Evolutionary conservation across 1,140 invertebrate species (phyloP).

Genomic region (Melitaea cinxia): DNA sequence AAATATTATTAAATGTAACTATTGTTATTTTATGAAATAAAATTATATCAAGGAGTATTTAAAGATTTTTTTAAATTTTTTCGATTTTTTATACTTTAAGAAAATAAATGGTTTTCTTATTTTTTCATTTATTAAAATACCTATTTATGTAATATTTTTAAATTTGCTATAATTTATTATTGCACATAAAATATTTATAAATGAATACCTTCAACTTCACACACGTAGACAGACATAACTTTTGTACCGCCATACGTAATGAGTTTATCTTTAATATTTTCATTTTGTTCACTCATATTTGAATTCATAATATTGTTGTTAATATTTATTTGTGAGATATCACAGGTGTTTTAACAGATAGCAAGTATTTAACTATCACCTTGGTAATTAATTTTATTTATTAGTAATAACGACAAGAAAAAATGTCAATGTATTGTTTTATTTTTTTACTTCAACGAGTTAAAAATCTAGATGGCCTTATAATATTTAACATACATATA

Average conservation of each 20-base stretch:
- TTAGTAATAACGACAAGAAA: slow-evolving; percentile 22
- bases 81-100: too few relatives aligned
- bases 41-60: too few relatives aligned
- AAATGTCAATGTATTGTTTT: slow-evolving; percentile 23
- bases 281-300: slow-evolving; percentile 19
- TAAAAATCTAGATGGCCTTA: slow-evolving; percentile 40
- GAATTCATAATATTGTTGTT: neutral
- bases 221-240: slow-evolving; percentile 14
- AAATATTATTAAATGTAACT: too few relatives aligned
- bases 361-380: slow-evolving; percentile 47
- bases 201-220: slow-evolving; percentile 27
- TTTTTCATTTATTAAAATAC: too few relatives aligned
- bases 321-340: neutral
- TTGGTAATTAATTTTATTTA: slow-evolving; percentile 74
- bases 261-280: slow-evolving; percentile 1
- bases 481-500: too few relatives aligned
- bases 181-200: neutral
- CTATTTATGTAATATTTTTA: too few relatives aligned
- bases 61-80: too few relatives aligned
- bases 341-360: neutral
- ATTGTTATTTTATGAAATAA: too few relatives aligned
- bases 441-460: neutral
- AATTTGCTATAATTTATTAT: neutral
- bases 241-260: slow-evolving; percentile 3
- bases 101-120: too few relatives aligned